phyloP scores from a whole-genome alignment of 1,140 invertebrate genomes.

The Myzus persicae region DNA sequence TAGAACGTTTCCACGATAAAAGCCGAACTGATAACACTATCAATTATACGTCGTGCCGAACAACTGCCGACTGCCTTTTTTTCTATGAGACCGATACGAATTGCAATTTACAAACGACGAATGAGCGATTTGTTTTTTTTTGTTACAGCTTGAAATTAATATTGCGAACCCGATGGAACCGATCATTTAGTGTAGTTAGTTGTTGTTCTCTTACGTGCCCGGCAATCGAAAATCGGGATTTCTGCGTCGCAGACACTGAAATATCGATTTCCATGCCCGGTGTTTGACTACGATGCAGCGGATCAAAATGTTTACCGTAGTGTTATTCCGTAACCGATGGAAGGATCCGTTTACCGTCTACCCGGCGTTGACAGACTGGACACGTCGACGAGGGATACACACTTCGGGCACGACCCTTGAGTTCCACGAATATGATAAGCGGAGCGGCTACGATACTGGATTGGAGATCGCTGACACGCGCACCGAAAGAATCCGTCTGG shows the following conservation, averaged over 20 bases:
- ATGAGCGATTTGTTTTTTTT: background rate
- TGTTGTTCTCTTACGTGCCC: background rate
- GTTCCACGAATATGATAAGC: conserved; percentile 34
- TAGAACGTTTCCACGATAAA: background rate
- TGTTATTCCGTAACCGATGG: background rate
- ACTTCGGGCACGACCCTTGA: background rate
- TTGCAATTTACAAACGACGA: background rate
- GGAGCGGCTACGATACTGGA: conserved; percentile 38
- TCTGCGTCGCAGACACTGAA: background rate
- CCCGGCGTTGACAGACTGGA: background rate
- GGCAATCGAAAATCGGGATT: background rate
- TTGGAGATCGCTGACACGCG: background rate
- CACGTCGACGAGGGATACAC: background rate
- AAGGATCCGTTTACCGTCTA: background rate
- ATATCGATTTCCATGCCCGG: background rate
- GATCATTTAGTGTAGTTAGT: background rate
- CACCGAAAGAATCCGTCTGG: conserved; percentile 62
- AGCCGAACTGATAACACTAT: background rate
- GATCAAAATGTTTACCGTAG: background rate
- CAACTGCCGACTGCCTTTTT: too few species aligned
- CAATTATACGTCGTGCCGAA: background rate
- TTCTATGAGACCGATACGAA: too few species aligned
- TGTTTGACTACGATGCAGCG: background rate
- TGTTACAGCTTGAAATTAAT: background rate
- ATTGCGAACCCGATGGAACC: background rate